These are phyloP conservation scores for Cephalopterus ornatus DNA, from an alignment of 2,113 vertebrate species.

Conservation along the genomic window DNA sequence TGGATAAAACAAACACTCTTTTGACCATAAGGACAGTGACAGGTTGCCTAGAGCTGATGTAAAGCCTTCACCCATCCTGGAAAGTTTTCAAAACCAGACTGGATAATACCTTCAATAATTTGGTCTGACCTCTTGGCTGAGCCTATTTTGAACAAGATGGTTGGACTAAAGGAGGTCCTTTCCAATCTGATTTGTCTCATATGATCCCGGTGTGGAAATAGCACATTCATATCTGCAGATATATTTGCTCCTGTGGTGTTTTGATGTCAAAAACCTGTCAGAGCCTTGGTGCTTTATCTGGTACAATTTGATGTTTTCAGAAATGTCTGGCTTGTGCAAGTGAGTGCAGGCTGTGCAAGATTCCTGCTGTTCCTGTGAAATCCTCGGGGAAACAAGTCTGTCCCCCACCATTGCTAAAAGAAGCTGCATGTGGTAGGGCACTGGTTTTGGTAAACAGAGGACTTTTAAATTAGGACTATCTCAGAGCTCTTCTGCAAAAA, in stretches of 20 bases:
- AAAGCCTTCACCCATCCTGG: background rate
- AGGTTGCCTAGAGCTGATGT: too few species aligned
- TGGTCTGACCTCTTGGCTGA: background rate
- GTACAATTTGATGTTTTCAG: background rate
- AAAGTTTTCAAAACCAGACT: background rate
- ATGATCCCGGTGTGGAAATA: background rate
- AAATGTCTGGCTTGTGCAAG: background rate
- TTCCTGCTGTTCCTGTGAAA: background rate
- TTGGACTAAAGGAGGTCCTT: background rate
- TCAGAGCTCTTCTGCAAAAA: background rate
- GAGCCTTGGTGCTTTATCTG: background rate
- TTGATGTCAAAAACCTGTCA: background rate
- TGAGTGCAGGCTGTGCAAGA: background rate
- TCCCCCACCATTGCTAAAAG: background rate
- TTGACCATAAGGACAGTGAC: background rate
- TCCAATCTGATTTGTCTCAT: background rate
- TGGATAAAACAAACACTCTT: background rate
- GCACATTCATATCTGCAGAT: background rate
- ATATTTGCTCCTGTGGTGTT: background rate
- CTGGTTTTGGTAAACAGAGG: background rate
- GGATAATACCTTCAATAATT: background rate
- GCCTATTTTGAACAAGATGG: background rate
- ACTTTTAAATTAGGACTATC: background rate
- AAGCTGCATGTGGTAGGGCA: background rate
- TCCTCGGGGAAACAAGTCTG: background rate